Base-by-base conservation (phyloP, 2,113 vertebrate genomes). In the Ptychochromis oligacanthus region DNA sequence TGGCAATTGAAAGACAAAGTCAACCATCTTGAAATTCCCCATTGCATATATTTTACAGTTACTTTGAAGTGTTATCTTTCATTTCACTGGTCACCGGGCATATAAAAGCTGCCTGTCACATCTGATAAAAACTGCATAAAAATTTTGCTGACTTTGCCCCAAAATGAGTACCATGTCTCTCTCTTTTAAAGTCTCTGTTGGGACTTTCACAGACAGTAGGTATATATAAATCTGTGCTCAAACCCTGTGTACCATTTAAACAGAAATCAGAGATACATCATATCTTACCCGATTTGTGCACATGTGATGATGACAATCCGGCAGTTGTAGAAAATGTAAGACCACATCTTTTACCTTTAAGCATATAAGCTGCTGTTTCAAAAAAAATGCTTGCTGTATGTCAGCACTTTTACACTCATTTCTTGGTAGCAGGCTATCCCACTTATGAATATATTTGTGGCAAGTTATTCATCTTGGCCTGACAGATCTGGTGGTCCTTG, bases 391-490 rank as follows among this genome's bases (percentile, higher is more conserved):
- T 17, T 49, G 15, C 46, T 49, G 5, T 62, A 62, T 62, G 43
- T 31, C 17, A 52, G 49, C 43, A 52, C 22, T 70, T 70, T 52
- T n/a, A 43, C 13, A 10, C 54, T 56, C 54, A 49, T 49, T 49
- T 49, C 43, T 49, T 49, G 46, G 6, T 12, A 49, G 46, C 14
- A 4, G 12, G 43, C 43, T 14, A 46, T 70, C 65, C 28, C 24
- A 70, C 49, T 70, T 70, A 15, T 70, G 43, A 52, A 52, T 70
- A 34, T 72, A 72, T 54, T 52, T 12, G 11, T 34, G 18, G 67
- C 43, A 72, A 34, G 46, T 72, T 72, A 34, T 72, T 72, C 52
- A n/a, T 72, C 26, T 72, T 72, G 67, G 43, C 65, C 65, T 52
- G 65, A 31, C 65, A 72, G 65, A 52, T 0, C 43, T 2, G 10